Base-by-base conservation (phyloP, 2,888 invertebrate species). In the Yponomeuta sedellus region DNA sequence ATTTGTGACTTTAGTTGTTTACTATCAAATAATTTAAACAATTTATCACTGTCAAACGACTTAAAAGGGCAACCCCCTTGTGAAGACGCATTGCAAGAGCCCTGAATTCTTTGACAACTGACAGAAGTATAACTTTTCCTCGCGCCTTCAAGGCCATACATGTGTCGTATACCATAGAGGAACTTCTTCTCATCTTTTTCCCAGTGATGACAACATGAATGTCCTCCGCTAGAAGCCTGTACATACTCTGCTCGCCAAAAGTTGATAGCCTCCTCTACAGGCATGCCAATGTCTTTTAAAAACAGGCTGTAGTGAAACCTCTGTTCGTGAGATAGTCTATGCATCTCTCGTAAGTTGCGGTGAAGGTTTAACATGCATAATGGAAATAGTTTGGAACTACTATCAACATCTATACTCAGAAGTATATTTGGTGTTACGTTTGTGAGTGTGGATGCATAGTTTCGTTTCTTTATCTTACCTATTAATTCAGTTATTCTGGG, bases 121-220 rank as follows among this genome's bases (percentile, higher is more conserved):
- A 93, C 93, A 19, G 93, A 93, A 61, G 82, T 79, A 73, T 95
- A 95, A 72, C 88, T 92, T 72, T 89, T 93, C 70, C 92, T 87
- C n/a, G 91, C 84, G 5, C 95, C 95, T 82, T 95, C 95, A 64
- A 95, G 81, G 0, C 95, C 95, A 85, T 95, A 95, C 81, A 95
- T 85, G 75, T 95, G 95, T 68, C 94, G 86, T 65, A 95, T 94
- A 67, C 94, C 94, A 81, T 95, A 95, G 5, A 92, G 76, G 78
- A 93, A 94, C 72, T 94, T 93, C 34, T 91, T 92, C 70, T 92
- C 92, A 80, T 93, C 92, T 63, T 87, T 88, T 65, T 92, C 88
- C 95, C 95, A 95, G 70, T 83, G 88, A 72, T 95, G 95, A 22
- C 85, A 83, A 72, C 95, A 95, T 62, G 78, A 82, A 56, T 92